Evolutionary conservation across 1,140 invertebrate genomes (phyloP).

Genomic region (Lasioglossum albipes): DNA sequence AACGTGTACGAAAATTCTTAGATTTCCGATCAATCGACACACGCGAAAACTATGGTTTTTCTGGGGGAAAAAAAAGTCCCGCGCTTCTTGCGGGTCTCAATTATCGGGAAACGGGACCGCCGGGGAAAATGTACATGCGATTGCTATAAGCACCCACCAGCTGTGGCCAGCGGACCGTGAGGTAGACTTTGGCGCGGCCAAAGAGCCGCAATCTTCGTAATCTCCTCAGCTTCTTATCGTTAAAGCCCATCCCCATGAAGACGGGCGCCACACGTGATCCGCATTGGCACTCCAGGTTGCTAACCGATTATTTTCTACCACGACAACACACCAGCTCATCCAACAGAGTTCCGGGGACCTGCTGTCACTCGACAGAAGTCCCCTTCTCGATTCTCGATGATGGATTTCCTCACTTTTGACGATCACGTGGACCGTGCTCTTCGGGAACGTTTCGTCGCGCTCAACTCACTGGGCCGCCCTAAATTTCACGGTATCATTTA

Average conservation of each 20-base stretch:
- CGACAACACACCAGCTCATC: slow-evolving; percentile 55
- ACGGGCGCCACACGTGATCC: slow-evolving; percentile 78
- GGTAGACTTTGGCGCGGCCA: slow-evolving; percentile 84
- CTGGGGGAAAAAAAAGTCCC: not conserved
- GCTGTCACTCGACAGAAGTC: no score
- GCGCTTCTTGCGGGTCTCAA: not conserved
- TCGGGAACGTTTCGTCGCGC: slow-evolving; percentile 10
- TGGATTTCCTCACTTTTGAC: not conserved
- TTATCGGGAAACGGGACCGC: slow-evolving; percentile 26
- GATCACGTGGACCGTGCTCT: not conserved
- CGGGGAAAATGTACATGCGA: slow-evolving; percentile 39
- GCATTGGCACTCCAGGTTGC: slow-evolving; percentile 79
- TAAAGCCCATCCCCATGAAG: slow-evolving; percentile 81
- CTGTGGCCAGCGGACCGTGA: slow-evolving; percentile 83
- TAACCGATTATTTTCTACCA: slow-evolving; percentile 64
- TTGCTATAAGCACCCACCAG: slow-evolving; percentile 77
- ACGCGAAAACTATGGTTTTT: not conserved
- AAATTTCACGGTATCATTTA: not conserved
- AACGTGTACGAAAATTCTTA: not conserved
- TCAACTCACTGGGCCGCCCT: not conserved
- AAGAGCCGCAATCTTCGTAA: slow-evolving; percentile 83
- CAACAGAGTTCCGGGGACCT: slow-evolving; percentile 27
- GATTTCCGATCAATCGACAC: not conserved
- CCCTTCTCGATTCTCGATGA: not conserved
- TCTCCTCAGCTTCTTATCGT: slow-evolving; percentile 82